Base-by-base conservation (phyloP, 2,888 invertebrate species). In the Apeira syringaria region DNA sequence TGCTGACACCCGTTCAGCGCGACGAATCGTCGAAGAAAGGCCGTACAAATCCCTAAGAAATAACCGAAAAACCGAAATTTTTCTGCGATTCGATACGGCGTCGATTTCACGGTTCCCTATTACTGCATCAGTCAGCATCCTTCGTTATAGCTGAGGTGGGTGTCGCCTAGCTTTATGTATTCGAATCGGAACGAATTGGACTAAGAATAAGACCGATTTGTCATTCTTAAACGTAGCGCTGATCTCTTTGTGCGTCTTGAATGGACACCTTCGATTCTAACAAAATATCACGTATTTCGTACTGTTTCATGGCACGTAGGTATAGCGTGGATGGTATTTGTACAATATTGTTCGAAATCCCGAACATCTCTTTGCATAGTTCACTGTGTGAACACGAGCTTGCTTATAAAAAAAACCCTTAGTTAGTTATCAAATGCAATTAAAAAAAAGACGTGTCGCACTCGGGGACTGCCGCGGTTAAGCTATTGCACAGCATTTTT, bases 11-110 rank as follows among this genome's bases (percentile, higher is more conserved):
- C 87, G 87, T 89, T 76, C 75, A 80, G 80, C 88, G 82, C 52
- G 58, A 67, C 88, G 71, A 90, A 90, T 90, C 69, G 61, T 53
- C 74, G 89, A 85, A 90, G 90, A 90, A 90, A 90, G 85, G 75
- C 89, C 88, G 87, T 90, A 81, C 81, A 89, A 90, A 90, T 90
- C 83, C 78, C 67, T 81, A 87, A 90, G 90, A 90, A 90, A 89
- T 85, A 86, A 90, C 88, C 90, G 90, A 89, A 85, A 89, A 90
- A 90, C 90, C 90, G 83, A 84, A 85, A 90, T 88, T 87, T 89
- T 90, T 87, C 88, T 82, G 88, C 87, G 72, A 90, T 90, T 90
- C 85, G 90, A 68, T 73, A 75, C 88, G 77, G 71, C 57, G 54
- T 53, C 57, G 85, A 89, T 89, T 89, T 87, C 86, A 87, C 81